Conservation (phyloP, 2,888 invertebrate species). For the Apomyelois bistriatella region DNA sequence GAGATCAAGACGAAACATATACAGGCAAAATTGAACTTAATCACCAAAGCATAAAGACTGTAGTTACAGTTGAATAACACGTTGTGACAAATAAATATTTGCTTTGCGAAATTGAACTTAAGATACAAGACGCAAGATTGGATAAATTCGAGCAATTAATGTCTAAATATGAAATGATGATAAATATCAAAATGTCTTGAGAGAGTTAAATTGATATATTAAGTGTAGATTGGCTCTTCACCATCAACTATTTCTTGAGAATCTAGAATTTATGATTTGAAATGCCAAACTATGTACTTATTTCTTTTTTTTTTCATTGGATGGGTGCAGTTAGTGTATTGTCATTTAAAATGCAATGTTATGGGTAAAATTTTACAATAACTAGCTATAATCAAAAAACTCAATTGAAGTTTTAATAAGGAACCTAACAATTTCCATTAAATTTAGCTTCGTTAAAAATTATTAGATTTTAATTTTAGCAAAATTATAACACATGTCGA, state of each 20-base stretch:
- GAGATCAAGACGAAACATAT: neutral
- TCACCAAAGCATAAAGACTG: neutral
- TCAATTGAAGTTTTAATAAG: too few relatives aligned
- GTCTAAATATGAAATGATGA: constrained; percentile 4
- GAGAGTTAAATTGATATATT: neutral
- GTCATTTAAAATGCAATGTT: too few relatives aligned
- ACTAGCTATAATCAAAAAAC: too few relatives aligned
- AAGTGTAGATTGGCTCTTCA: neutral
- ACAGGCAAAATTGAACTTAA: neutral
- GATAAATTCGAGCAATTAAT: neutral
- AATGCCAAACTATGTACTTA: too few relatives aligned
- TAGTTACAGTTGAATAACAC: neutral
- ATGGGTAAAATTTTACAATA: too few relatives aligned
- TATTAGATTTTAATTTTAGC: too few relatives aligned
- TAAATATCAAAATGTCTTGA: constrained; percentile 3
- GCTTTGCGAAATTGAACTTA: neutral
- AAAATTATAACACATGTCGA: too few relatives aligned
- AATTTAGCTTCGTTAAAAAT: too few relatives aligned
- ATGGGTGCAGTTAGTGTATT: too few relatives aligned
- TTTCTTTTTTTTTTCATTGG: too few relatives aligned
- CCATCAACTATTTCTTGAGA: neutral
- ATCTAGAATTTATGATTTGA: too few relatives aligned
- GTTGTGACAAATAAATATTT: neutral
- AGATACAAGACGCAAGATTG: neutral
- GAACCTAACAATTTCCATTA: too few relatives aligned